These are phyloP conservation scores for Leptura quadrifasciata DNA, from an alignment of 2,888 invertebrate genomes.

Conservation along the genomic window DNA sequence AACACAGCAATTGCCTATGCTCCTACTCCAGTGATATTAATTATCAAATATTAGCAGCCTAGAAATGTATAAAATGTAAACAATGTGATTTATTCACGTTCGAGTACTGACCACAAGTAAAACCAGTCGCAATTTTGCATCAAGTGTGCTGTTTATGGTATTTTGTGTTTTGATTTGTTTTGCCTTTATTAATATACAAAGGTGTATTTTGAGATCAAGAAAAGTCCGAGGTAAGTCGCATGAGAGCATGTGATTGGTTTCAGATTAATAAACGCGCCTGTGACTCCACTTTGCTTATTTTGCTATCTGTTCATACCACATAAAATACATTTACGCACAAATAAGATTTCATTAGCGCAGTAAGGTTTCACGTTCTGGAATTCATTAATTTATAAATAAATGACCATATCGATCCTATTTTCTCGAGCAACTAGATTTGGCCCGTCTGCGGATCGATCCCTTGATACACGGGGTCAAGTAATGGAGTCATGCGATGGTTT, in stretches of 20 bases:
- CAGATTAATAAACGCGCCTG: slow-evolving; percentile 6
- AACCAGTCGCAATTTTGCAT: not conserved
- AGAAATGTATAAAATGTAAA: slow-evolving; percentile 13
- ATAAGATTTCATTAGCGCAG: not conserved
- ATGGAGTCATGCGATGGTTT: not conserved
- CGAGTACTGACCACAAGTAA: slow-evolving; percentile 2
- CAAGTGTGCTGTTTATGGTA: not conserved
- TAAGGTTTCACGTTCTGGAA: slow-evolving; percentile 31
- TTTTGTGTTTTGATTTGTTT: slow-evolving; percentile 21
- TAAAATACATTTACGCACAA: slow-evolving; percentile 7
- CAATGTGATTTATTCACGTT: no score
- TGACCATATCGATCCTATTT: slow-evolving; percentile 16
- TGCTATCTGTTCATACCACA: slow-evolving; percentile 10
- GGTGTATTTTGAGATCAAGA: slow-evolving; percentile 1
- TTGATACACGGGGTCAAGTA: not conserved
- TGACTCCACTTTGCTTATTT: slow-evolving; percentile 13
- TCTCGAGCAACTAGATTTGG: slow-evolving; percentile 20
- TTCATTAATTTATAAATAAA: slow-evolving; percentile 23
- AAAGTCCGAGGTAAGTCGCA: slow-evolving; percentile 48
- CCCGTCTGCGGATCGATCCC: slow-evolving; percentile 18
- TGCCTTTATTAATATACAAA: not conserved
- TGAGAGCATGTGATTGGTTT: slow-evolving; percentile 43
- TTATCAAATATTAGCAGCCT: slow-evolving; percentile 24
- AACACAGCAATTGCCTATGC: slow-evolving; percentile 37
- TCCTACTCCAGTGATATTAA: slow-evolving; percentile 18